A percentile compares a stretch with the other conserved stretches of the same genome.
Evolutionary conservation across 1,140 invertebrate genomes (phyloP).

Genomic region (Sesamia nonagrioides): DNA sequence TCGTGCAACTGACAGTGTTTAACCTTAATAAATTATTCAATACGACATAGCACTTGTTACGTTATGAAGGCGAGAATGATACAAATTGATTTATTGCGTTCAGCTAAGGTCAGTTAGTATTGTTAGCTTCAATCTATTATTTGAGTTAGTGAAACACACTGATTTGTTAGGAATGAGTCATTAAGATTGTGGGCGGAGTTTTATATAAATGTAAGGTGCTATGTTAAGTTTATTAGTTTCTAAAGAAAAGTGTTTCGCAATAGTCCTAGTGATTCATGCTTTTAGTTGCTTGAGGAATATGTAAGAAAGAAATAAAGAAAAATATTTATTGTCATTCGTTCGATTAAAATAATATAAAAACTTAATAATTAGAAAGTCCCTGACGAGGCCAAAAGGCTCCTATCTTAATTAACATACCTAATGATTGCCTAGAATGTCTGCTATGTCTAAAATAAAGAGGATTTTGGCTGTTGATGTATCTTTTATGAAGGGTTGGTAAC

Average conservation of each 20-base stretch:
- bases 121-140: neutral
- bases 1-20: neutral
- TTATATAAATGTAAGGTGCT: neutral
- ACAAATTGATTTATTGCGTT: neutral
- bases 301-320: no score
- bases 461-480: no score
- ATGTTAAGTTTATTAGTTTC: neutral
- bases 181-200: neutral
- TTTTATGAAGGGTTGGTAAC: no score
- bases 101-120: neutral
- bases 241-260: constrained; percentile 2
- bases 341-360: no score
- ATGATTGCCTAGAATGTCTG: no score
- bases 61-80: neutral
- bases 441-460: no score
- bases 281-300: neutral
- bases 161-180: constrained; percentile 22
- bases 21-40: constrained; percentile 12
- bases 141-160: constrained; percentile 21
- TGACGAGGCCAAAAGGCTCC: no score
- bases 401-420: no score
- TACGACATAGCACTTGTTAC: neutral
- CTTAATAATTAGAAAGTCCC: no score
- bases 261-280: neutral
- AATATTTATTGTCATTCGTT: no score